Evolutionary conservation across 1,140 invertebrate genomes (phyloP).

Genomic region (Mizuhopecten yessoensis): DNA sequence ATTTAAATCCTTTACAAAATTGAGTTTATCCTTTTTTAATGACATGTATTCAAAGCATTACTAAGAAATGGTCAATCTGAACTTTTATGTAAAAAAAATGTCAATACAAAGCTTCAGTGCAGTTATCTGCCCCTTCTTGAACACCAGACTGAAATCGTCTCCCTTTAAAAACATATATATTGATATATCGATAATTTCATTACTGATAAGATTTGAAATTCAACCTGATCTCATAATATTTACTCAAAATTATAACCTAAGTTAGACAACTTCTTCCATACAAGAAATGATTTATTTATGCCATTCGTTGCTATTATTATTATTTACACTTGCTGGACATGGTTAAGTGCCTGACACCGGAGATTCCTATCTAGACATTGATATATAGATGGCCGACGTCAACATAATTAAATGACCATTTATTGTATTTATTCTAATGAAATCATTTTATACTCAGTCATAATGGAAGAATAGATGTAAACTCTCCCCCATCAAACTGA

Average conservation of each 20-base stretch:
- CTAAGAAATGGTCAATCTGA: too few relatives aligned
- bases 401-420: not conserved
- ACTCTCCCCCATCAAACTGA: not conserved
- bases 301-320: not conserved
- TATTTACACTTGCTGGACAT: not conserved
- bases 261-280: not conserved
- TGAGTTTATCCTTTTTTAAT: too few relatives aligned
- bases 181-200: not conserved
- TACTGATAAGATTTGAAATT: not conserved
- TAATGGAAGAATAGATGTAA: not conserved
- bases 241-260: too few relatives aligned
- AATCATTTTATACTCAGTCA: not conserved
- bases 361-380: not conserved
- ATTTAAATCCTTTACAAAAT: not conserved
- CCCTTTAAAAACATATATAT: not conserved
- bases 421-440: slow-evolving; percentile 7
- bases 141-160: not conserved
- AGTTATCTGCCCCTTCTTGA: not conserved
- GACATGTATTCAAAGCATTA: too few relatives aligned
- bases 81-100: not conserved
- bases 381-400: not conserved
- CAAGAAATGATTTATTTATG: not conserved
- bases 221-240: not conserved
- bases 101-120: not conserved
- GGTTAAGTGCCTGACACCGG: not conserved